phyloP scores from a whole-genome alignment of 2,888 invertebrate genomes.

The Glyphotaelius pellucidus region DNA sequence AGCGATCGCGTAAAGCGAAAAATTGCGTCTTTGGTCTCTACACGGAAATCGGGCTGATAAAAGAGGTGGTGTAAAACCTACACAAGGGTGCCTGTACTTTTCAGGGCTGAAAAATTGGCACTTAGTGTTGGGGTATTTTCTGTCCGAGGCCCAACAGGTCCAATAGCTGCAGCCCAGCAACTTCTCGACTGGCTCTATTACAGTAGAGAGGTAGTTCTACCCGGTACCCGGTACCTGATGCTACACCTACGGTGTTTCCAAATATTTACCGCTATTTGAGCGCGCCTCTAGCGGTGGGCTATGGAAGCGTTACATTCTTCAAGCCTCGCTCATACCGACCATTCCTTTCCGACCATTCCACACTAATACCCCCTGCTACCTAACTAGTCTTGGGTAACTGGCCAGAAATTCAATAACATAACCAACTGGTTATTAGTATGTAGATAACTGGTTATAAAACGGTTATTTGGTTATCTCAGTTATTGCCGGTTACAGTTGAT shows the following conservation, averaged over 20 bases:
- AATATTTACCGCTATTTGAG: constrained; percentile 64
- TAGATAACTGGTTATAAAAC: too few relatives aligned
- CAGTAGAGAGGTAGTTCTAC: background rate
- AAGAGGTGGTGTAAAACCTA: too few relatives aligned
- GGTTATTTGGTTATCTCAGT: too few relatives aligned
- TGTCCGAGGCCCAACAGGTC: background rate
- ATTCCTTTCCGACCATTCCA: background rate
- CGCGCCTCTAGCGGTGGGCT: constrained; percentile 57
- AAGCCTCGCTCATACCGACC: constrained; percentile 22
- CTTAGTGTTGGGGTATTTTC: background rate
- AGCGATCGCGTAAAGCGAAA: too few relatives aligned
- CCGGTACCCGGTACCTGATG: background rate
- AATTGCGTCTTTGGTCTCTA: too few relatives aligned
- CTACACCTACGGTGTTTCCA: constrained; percentile 58
- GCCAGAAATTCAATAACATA: too few relatives aligned
- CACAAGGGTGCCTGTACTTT: background rate
- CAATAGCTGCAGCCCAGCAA: background rate
- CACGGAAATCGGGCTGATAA: too few relatives aligned
- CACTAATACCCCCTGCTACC: background rate
- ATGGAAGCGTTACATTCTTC: constrained; percentile 55
- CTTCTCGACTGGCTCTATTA: background rate
- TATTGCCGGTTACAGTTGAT: too few relatives aligned
- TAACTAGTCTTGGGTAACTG: too few relatives aligned
- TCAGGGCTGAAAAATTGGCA: background rate
- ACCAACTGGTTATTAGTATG: too few relatives aligned